phyloP scores from a whole-genome alignment of 35 echinoderm and acorn worm genomes.

The Ptychodera flava region DNA sequence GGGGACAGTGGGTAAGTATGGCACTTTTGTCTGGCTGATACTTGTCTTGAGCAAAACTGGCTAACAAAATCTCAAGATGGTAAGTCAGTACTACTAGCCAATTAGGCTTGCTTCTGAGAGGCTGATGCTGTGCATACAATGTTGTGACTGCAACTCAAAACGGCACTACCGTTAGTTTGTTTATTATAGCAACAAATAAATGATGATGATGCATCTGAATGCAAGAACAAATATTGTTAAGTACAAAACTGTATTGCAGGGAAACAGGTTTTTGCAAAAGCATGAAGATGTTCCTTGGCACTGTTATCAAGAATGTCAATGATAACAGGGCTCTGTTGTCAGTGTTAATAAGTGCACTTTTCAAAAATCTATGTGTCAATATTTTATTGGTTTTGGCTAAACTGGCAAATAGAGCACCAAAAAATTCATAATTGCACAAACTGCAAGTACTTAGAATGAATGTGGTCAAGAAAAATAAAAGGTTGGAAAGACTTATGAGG shows the following conservation, averaged over 20 bases:
- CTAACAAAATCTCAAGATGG: neutral
- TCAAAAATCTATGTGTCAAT: too few relatives aligned
- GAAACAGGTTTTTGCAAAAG: too few relatives aligned
- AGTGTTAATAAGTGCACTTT: neutral
- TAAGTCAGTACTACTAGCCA: neutral
- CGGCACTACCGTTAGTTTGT: neutral
- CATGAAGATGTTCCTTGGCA: neutral
- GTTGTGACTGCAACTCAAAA: neutral
- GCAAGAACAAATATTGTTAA: too few relatives aligned
- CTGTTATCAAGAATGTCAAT: neutral
- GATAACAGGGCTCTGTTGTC: neutral
- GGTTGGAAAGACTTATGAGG: too few relatives aligned
- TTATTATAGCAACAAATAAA: neutral
- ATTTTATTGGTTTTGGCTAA: too few relatives aligned
- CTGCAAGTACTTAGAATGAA: too few relatives aligned
- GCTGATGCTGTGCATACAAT: neutral
- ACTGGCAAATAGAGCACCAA: too few relatives aligned
- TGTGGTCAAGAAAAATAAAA: too few relatives aligned
- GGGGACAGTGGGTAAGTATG: constrained; percentile 96
- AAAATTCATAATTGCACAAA: too few relatives aligned
- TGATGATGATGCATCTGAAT: too few relatives aligned
- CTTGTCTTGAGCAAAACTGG: neutral
- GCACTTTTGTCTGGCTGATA: too few relatives aligned
- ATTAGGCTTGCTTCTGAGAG: neutral
- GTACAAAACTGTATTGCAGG: too few relatives aligned